These are phyloP conservation scores for Pseudopipra pipra DNA, from an alignment of 2,113 vertebrate genomes.

Conservation along the genomic window DNA sequence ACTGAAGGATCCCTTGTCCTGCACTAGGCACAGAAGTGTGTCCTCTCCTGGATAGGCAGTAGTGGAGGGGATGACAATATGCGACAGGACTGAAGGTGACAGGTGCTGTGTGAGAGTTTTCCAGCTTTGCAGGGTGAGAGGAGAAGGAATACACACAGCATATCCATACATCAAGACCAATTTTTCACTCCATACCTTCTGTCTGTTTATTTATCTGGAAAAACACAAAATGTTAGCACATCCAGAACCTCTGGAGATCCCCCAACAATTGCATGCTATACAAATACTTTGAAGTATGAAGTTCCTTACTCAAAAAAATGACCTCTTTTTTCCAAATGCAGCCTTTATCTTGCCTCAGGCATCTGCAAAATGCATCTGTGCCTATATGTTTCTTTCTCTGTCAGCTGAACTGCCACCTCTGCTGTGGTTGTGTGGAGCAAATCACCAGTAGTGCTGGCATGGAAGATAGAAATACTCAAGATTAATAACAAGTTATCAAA, in stretches of 20 bases:
- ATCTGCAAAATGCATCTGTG: neutral
- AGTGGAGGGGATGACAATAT: neutral
- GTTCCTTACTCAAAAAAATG: neutral
- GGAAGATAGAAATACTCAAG: neutral
- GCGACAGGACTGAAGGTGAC: neutral
- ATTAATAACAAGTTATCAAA: slow-evolving; percentile 29
- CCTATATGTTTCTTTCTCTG: neutral
- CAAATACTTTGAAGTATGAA: neutral
- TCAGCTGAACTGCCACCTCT: neutral
- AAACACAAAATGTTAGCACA: neutral
- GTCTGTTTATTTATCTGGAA: neutral
- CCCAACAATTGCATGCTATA: neutral
- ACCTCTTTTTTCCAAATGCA: neutral
- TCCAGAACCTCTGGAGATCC: neutral
- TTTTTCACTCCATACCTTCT: neutral
- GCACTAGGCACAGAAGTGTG: accelerated
- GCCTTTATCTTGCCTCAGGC: neutral
- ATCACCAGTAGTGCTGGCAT: neutral
- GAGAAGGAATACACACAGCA: neutral
- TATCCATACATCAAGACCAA: neutral
- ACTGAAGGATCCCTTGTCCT: neutral
- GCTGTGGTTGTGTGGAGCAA: neutral
- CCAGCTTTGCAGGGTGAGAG: neutral
- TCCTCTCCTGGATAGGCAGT: neutral
- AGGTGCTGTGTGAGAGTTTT: neutral